phyloP scores from a whole-genome alignment of 2,113 vertebrate species.

The Sinocyclocheilus anshuiensis region DNA sequence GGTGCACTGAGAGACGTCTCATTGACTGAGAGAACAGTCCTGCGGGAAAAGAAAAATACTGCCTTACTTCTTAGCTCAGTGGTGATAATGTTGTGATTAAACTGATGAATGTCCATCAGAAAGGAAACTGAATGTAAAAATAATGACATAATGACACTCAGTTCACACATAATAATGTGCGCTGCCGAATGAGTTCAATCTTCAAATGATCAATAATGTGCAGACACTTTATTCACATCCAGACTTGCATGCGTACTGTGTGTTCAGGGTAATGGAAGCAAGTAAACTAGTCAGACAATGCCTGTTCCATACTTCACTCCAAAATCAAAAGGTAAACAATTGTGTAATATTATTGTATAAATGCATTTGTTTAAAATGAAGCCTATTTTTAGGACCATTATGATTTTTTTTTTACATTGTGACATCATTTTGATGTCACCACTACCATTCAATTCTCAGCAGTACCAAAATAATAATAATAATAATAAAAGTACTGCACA shows the following conservation, averaged over 20 bases:
- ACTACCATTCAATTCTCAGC: neutral
- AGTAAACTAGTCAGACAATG: no score
- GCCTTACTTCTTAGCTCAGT: conserved; percentile 22
- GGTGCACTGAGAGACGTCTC: conserved; percentile 67
- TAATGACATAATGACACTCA: conserved; percentile 48
- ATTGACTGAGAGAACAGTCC: neutral
- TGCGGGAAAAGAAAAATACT: neutral
- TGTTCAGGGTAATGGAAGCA: no score
- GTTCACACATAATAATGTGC: neutral
- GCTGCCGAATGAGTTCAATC: conserved; percentile 21
- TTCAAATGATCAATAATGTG: conserved; percentile 42
- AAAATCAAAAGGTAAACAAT: neutral
- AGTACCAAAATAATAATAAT: neutral
- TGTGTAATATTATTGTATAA: neutral
- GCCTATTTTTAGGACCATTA: neutral
- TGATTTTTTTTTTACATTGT: neutral
- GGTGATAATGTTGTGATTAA: conserved; percentile 44
- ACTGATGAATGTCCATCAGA: conserved; percentile 33
- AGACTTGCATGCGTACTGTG: neutral
- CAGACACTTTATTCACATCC: no score
- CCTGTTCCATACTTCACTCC: neutral
- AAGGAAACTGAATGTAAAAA: conserved; percentile 45
- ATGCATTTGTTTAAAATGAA: neutral
- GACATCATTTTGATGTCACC: neutral
- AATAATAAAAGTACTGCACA: neutral